Evolutionary conservation across 92 coral and sea anemone species (phyloP), one percentile per base, ranked within the genome.

Genomic region (Umimayanthus chanpuru): DNA sequence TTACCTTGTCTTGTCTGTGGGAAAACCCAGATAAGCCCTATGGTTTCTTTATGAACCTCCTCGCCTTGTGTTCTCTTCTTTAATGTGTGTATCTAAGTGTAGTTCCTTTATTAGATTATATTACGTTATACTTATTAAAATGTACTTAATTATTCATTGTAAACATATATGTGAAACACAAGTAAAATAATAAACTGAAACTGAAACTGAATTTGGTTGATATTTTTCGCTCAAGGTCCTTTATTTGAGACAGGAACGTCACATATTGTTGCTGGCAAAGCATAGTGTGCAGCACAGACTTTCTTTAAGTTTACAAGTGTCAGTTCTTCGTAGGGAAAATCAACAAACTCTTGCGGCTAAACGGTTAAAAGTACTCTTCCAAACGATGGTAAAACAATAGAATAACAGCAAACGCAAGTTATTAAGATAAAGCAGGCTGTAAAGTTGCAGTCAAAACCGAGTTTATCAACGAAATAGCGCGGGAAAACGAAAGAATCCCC

Each of bases 231-330:
- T 4, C 47, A 73, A 5, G 77, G 77, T 39, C 77, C 77, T 39
- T 73, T 73, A 18, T 73, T 73, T 9, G 77, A 73, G 44, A 85
- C 89, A 20, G 74, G 73, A 20, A 85, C 78, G 29, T 85, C 81
- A 26, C 89, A 85, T n/a, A 25, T 74, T 53, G 14, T 85, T 23
- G 78, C 47, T 6, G 82, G 70, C 4, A 85, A 39, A 15, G 47
- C 68, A 47, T 74, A 85, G 20, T 85, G 82, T 4, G 88, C 70
- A 7, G 88, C 88, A 44, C 88, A 85, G 36, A 71, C 89, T 32
- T 32, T 38, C 80, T 85, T 85, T 72, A 85, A 50, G 49, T 86
- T 86, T 49, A 16, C 82, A 53, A 86, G 47, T 12, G 89, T 50
- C 41, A 86, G 89, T 12, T 73, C 73, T n/a, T 49, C 81, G 71